These are phyloP conservation scores for Anoplius nigerrimus DNA, from an alignment of 2,888 invertebrate species.

Conservation along the genomic window DNA sequence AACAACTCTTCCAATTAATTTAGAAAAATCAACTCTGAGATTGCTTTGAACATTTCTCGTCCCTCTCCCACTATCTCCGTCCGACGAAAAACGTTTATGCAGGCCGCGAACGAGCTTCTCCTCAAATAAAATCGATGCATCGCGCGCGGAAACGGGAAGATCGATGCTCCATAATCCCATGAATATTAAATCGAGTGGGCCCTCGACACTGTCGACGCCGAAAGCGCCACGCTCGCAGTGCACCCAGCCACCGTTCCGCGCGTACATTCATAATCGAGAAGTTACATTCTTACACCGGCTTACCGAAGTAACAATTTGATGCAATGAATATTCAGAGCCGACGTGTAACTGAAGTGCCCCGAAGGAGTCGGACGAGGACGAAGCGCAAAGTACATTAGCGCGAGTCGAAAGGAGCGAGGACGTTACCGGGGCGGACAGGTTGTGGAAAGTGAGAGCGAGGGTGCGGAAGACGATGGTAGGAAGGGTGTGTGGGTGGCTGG, in stretches of 20 bases:
- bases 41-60: no score
- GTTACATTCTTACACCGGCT: conserved; percentile 6
- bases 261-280: conserved; percentile 7
- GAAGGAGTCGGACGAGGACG: no score
- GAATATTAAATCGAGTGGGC: conserved; percentile 3
- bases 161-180: not conserved
- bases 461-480: conserved; percentile 19
- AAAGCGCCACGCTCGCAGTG: not conserved
- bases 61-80: no score
- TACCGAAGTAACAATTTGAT: conserved; percentile 35
- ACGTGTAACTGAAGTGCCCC: not conserved
- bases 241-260: not conserved
- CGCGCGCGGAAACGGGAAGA: no score
- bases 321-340: conserved; percentile 37
- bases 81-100: no score
- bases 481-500: not conserved
- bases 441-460: not conserved
- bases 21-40: no score
- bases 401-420: not conserved
- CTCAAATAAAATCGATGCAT: no score
- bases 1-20: no score
- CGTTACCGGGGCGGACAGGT: not conserved
- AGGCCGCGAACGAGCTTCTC: no score
- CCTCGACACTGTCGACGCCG: not conserved
- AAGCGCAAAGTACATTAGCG: not conserved